A percentile compares a stretch with the other conserved stretches of the same genome.
Conservation (phyloP, 1,140 invertebrate genomes). For the Papilio machaon region DNA sequence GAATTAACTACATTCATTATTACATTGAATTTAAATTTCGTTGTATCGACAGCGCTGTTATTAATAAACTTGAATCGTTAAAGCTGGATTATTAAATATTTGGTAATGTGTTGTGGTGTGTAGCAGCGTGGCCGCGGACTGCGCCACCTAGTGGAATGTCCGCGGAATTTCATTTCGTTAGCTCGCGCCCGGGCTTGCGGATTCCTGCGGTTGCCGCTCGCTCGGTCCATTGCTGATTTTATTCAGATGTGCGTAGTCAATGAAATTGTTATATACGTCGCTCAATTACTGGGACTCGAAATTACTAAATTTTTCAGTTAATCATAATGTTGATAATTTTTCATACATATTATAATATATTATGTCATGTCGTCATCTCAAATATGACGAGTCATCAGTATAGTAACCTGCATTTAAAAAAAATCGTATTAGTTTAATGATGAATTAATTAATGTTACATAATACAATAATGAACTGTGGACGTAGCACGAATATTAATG, state of each 20-base stretch:
- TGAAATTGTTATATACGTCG: background rate
- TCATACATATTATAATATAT: no score
- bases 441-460: no score
- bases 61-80: conserved; percentile 45
- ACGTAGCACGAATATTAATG: no score
- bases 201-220: conserved; percentile 56
- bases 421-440: no score
- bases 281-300: background rate
- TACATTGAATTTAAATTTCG: background rate
- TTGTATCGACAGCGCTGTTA: conserved; percentile 28
- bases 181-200: conserved; percentile 57
- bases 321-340: no score
- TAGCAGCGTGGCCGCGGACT: conserved; percentile 46
- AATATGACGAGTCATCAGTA: no score
- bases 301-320: background rate
- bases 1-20: background rate
- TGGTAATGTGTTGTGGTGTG: conserved; percentile 44
- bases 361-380: no score
- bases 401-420: no score
- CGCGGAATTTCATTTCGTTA: conserved; percentile 78
- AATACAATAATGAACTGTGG: no score
- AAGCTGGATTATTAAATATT: conserved; percentile 47
- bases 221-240: conserved; percentile 18
- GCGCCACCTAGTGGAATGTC: conserved; percentile 58
- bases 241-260: background rate